Base-by-base conservation (phyloP, 1,140 invertebrate genomes). In the Drosophila lini region DNA sequence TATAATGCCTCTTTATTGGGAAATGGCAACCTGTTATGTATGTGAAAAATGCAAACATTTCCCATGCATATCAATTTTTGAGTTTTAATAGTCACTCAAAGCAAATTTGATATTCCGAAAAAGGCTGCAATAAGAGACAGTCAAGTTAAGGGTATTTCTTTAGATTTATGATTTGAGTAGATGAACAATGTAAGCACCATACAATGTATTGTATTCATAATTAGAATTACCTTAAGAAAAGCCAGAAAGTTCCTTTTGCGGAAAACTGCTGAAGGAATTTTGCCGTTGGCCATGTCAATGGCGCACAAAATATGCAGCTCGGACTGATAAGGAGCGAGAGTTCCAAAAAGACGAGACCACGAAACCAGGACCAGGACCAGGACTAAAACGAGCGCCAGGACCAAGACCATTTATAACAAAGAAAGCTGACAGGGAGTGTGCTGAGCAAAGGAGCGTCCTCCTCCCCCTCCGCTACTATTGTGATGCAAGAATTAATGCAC, bases 401-500 rank as follows among this genome's bases (percentile, higher is more conserved):
- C 60, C 36, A 75, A 32, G 45, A 74, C 83, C 80, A 86, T 86
- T 86, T 86, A 89, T 86, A 89, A 89, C 80, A 77, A 56, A 80
- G 76, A 57, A 58, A 75, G 48, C 68, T 86, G 81, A 81, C 82
- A 86, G 59, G 59, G 58, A 69, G 78, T 62, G 61, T 71, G 68
- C 62, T 62, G 60, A 47, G 55, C 28, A 41, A 65, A 64, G 67
- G 64, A 74, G 47, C 57, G 45, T 74, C 56, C 73, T 73, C 48
- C 81, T 77, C 73, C 55, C 3, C 22, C 22, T 22, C 22, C 11
- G 45, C 67, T 64, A 45, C 58, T 50, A 48, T 74, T 63, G 62
- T 60, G 74, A 79, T 88, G 83, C 80, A 77, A 70, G 78, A 88
- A 86, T 86, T 88, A 88, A 86, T 88, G 83, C 83, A 83, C 80